phyloP scores from a whole-genome alignment of 2,888 invertebrate species.

The Amphipyra tragopoginis region DNA sequence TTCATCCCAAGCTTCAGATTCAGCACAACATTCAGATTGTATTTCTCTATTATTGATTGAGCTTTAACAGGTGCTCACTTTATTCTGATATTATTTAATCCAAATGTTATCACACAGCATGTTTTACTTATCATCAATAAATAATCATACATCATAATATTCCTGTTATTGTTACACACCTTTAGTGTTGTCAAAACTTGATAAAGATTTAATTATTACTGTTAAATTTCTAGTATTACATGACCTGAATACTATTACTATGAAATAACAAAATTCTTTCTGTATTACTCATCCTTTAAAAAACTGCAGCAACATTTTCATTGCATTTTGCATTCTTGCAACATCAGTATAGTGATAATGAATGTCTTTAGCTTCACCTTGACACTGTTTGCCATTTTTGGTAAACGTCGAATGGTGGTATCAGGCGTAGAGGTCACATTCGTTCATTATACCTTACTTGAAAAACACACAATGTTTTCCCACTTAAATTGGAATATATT shows the following conservation, averaged over 20 bases:
- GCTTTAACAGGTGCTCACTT: too few relatives aligned
- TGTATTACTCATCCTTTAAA: conserved; percentile 1
- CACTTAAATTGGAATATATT: neutral
- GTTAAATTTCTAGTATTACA: neutral
- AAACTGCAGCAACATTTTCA: conserved; percentile 35
- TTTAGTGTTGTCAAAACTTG: too few relatives aligned
- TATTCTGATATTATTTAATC: too few relatives aligned
- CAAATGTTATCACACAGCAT: too few relatives aligned
- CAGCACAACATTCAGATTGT: too few relatives aligned
- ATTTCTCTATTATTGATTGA: too few relatives aligned
- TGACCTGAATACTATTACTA: neutral
- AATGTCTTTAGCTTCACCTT: conserved; percentile 63
- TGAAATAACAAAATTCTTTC: neutral
- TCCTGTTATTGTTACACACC: too few relatives aligned
- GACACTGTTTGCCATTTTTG: conserved; percentile 67
- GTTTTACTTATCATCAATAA: too few relatives aligned
- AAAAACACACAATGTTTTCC: conserved; percentile 1
- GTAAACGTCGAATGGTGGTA: conserved; percentile 53
- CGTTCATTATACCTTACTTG: conserved; percentile 13
- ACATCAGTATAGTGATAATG: conserved; percentile 35
- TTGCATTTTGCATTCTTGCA: conserved; percentile 20
- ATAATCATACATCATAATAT: too few relatives aligned
- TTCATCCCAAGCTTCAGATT: too few relatives aligned
- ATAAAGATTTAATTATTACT: too few relatives aligned
- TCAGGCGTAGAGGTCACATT: conserved; percentile 55